Percentiles rank a stretch among this genome's conserved stretches.
Evolutionary conservation across 2,797 vertebrate species (phyloP).

Genomic region (Rhabdophis nuchalis): DNA sequence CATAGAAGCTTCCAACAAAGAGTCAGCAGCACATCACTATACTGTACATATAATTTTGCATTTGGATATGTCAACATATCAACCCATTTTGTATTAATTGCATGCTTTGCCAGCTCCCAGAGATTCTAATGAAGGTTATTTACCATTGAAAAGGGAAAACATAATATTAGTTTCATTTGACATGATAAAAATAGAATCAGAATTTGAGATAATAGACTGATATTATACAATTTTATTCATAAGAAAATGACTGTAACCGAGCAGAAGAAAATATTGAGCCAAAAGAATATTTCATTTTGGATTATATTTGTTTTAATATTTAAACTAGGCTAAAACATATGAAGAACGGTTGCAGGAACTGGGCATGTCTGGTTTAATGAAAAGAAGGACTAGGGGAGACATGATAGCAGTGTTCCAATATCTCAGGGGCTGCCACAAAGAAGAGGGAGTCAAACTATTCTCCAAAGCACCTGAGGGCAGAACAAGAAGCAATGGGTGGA

Average conservation of each 20-base stretch:
- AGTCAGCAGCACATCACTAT: neutral
- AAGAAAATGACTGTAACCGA: slow-evolving; percentile 1
- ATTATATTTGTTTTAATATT: neutral
- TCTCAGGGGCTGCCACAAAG: no score
- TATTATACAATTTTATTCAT: slow-evolving; percentile 4
- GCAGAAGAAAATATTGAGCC: slow-evolving; percentile 7
- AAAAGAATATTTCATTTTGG: neutral
- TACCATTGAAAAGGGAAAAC: neutral
- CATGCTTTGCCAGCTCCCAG: neutral
- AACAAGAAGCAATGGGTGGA: no score
- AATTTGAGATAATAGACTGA: neutral
- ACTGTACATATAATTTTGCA: neutral
- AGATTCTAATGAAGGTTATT: neutral
- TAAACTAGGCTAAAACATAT: no score
- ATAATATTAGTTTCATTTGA: neutral
- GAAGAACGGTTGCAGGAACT: no score
- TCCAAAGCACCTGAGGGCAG: no score
- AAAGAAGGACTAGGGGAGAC: no score
- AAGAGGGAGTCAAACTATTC: no score
- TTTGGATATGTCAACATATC: neutral
- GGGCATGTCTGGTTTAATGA: no score
- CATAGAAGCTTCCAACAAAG: neutral
- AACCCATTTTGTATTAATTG: neutral
- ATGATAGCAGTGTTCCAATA: no score
- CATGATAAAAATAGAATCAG: slow-evolving; percentile 8